These are phyloP conservation scores for Ceratotherium simum DNA, from an alignment of 2,113 vertebrate genomes.

Conservation along the genomic window DNA sequence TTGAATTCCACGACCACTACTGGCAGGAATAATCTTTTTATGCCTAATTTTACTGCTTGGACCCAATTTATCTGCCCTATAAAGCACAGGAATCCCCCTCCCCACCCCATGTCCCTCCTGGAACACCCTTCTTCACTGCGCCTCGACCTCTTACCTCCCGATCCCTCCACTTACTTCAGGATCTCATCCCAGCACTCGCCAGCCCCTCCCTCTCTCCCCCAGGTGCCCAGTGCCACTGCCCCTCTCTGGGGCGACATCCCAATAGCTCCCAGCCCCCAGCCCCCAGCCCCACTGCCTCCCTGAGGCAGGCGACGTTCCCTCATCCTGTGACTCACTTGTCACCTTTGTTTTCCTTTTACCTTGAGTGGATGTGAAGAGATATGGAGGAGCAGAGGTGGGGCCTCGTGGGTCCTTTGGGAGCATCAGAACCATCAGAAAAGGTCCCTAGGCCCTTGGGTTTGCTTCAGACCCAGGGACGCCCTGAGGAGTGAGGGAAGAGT, in stretches of 20 bases:
- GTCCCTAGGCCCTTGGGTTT: not conserved
- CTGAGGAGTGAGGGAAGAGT: not conserved
- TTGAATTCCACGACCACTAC: not conserved
- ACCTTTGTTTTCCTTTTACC: constrained; percentile 38
- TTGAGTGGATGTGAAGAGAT: not conserved
- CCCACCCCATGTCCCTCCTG: not conserved
- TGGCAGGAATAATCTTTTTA: not conserved
- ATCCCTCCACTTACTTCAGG: not conserved
- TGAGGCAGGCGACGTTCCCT: not conserved
- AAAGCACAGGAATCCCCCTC: not conserved
- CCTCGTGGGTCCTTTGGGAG: not conserved
- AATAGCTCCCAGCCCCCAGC: not conserved
- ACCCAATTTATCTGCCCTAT: not conserved
- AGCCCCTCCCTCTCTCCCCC: not conserved
- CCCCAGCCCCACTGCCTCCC: not conserved
- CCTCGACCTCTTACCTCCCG: rapidly evolving
- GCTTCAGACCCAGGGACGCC: not conserved
- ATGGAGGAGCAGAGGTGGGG: not conserved
- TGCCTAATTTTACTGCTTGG: not conserved
- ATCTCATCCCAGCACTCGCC: not conserved
- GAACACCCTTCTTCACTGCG: not conserved
- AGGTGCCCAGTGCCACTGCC: not conserved
- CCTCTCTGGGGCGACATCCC: not conserved
- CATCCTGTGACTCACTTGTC: not conserved
- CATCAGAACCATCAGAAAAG: not conserved